Evolutionary conservation across 2,113 vertebrate species (phyloP).

Genomic region (Zosterops pallidus): DNA sequence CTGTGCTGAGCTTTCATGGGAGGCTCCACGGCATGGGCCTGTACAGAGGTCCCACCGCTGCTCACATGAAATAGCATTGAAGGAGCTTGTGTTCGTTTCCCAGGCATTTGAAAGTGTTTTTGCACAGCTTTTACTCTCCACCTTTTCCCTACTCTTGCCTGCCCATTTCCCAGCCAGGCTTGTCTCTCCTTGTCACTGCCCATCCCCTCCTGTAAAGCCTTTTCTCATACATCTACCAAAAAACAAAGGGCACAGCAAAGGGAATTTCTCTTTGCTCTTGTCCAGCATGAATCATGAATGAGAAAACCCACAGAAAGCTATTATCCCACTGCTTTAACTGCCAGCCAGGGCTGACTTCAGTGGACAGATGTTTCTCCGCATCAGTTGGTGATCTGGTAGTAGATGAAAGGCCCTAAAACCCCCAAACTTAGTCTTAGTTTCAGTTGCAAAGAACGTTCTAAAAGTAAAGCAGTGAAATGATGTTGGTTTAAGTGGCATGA

Average conservation of each 20-base stretch:
- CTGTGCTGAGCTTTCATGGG: neutral
- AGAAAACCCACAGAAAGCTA: neutral
- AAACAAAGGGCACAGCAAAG: neutral
- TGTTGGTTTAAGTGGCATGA: neutral
- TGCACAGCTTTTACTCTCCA: neutral
- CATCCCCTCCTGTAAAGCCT: neutral
- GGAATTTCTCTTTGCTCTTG: neutral
- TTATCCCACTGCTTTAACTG: neutral
- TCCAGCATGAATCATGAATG: neutral
- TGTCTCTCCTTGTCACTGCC: rapidly evolving
- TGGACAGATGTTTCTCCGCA: rapidly evolving
- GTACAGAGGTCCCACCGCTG: rapidly evolving
- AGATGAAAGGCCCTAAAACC: neutral
- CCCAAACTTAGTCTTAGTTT: neutral
- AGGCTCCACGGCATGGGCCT: rapidly evolving
- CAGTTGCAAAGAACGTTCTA: neutral
- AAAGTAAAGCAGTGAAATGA: neutral
- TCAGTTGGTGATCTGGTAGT: neutral
- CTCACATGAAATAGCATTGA: neutral
- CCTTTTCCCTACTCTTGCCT: neutral
- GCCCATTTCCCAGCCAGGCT: neutral
- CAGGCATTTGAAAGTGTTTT: neutral
- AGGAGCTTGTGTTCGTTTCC: neutral
- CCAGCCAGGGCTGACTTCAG: neutral
- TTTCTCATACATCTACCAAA: neutral